phyloP scores from a whole-genome alignment of 92 coral and sea anemone genomes.

The Parazoanthus darwini region DNA sequence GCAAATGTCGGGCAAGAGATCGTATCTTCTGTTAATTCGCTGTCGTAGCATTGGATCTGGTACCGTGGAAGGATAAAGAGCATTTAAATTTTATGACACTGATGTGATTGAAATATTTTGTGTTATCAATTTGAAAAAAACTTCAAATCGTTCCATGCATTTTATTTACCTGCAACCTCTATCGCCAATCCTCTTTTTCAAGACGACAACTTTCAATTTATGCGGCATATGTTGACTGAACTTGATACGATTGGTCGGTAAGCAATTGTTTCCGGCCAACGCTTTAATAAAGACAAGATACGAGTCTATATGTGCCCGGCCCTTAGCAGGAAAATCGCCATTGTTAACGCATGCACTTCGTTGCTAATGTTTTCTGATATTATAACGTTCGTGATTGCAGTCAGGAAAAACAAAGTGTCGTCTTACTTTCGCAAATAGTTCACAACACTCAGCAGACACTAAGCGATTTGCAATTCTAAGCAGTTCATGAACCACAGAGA shows the following conservation, averaged over 20 bases:
- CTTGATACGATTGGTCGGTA: conserved; percentile 2
- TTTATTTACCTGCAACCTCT: background rate
- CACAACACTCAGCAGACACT: background rate
- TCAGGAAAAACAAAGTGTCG: background rate
- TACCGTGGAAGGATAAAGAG: too few species aligned
- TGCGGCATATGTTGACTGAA: background rate
- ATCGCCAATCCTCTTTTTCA: background rate
- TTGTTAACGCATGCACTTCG: conserved; percentile 9
- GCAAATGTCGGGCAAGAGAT: background rate
- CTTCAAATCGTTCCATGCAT: background rate
- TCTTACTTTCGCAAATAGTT: background rate
- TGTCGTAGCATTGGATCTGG: background rate
- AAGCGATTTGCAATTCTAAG: background rate
- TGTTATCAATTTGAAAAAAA: too few species aligned
- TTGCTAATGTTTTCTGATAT: background rate
- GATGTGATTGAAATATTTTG: background rate
- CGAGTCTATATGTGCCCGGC: background rate
- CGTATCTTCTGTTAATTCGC: background rate
- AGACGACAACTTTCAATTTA: background rate
- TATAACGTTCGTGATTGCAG: background rate
- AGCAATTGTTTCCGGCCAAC: conserved; percentile 9
- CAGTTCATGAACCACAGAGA: background rate
- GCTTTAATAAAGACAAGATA: background rate
- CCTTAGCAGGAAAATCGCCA: conserved; percentile 11
- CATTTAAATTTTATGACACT: background rate